Base-by-base conservation (phyloP, 2,888 invertebrate species). In the Lycaena phlaeas region DNA sequence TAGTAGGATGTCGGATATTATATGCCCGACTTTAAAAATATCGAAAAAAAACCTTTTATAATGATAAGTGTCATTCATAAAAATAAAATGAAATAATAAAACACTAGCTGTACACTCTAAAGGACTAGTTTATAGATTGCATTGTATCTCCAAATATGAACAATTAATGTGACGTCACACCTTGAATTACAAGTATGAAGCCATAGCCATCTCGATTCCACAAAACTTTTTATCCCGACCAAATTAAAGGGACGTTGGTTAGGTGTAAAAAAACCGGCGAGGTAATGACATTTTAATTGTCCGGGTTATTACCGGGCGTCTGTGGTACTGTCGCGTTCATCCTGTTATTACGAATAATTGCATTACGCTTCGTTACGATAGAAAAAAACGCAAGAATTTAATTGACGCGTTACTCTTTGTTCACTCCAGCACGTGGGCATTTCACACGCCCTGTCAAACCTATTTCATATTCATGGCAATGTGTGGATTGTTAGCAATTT, bases 221-320 rank as follows among this genome's bases (percentile, higher is more conserved):
- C 9, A 54, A 51, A 40, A 48, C 53, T 66, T 69, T 70, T 68
- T 64, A 64, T 62, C 54, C 64, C 50, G 49, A 62, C 61, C 63
- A 72, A 76, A 78, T 77, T 78, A 77, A 75, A 73, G 64, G 61
- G 55, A 58, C 58, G 56, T 60, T 54, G 65, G 66, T 66, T 73
- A 82, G 73, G 79, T 78, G 77, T 79, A 82, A 82, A 78, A n/a
- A 40, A 78, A 73, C 68, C 57, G 55, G 64, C 56, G 57, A 65
- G 62, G 69, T 82, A 82, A 84, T 74, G 84, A 78, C 81, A 79
- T 81, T 82, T 82, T 84, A 84, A 84, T 84, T 82, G 79, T 81
- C 68, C 57, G 57, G 59, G 64, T 72, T 74, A 79, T 79, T 78
- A 71, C 68, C 51, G 68, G 65, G 67, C 70, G 69, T 64, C 62